phyloP scores from a whole-genome alignment of 1,140 invertebrate species.

The Riptortus pedestris region DNA sequence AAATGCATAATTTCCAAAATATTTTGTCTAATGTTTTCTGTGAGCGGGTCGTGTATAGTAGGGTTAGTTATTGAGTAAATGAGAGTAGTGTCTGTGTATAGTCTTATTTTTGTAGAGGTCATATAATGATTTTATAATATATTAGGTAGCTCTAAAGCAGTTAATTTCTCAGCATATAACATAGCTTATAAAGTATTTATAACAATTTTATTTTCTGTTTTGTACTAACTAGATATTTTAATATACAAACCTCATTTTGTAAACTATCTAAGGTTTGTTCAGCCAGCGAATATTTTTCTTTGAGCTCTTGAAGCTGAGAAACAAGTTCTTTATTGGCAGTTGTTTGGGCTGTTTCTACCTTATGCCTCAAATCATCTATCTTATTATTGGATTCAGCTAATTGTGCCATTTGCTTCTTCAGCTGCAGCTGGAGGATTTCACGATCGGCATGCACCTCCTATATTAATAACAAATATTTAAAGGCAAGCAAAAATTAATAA shows the following conservation, averaged over 20 bases:
- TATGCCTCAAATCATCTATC: slow-evolving; percentile 62
- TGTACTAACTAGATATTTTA: neutral
- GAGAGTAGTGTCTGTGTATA: too few species aligned
- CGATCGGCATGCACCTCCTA: slow-evolving; percentile 69
- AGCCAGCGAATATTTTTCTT: slow-evolving; percentile 45
- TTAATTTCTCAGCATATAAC: too few species aligned
- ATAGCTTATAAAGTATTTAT: too few species aligned
- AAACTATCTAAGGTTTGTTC: slow-evolving; percentile 46
- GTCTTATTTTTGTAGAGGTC: too few species aligned
- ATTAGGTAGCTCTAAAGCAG: too few species aligned
- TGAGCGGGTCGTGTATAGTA: too few species aligned
- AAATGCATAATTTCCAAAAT: too few species aligned
- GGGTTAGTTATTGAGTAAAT: too few species aligned
- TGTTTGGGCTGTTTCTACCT: slow-evolving; percentile 56
- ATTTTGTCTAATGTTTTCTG: too few species aligned
- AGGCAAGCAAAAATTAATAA: slow-evolving; percentile 13
- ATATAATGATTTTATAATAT: too few species aligned
- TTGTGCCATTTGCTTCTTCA: slow-evolving; percentile 65
- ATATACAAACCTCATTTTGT: slow-evolving; percentile 33
- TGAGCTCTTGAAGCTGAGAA: slow-evolving; percentile 43
- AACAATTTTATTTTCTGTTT: neutral
- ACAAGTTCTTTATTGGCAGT: slow-evolving; percentile 43
- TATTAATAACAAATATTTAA: slow-evolving; percentile 31
- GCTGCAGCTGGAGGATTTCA: slow-evolving; percentile 63
- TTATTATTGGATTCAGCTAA: slow-evolving; percentile 66